These are phyloP conservation scores for Numenius arquata DNA, from an alignment of 2,113 vertebrate species.

Conservation along the genomic window DNA sequence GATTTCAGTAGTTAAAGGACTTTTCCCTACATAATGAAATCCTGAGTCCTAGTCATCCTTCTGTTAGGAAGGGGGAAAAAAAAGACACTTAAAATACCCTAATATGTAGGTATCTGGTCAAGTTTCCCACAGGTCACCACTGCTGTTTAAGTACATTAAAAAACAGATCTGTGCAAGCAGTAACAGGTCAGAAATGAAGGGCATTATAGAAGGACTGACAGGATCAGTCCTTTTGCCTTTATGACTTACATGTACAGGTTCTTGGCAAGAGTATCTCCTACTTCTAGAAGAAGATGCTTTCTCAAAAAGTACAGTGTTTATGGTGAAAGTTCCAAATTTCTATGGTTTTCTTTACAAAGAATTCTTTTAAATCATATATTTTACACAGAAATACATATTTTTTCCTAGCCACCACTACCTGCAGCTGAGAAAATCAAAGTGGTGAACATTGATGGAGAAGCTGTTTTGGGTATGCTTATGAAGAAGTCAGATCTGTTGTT, in stretches of 20 bases:
- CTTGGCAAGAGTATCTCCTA: background rate
- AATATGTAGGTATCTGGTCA: background rate
- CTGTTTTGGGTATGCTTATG: background rate
- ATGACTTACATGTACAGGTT: background rate
- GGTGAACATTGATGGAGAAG: background rate
- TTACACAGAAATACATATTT: accelerated
- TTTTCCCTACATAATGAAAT: background rate
- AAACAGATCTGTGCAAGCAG: background rate
- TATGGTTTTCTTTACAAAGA: background rate
- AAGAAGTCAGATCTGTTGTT: background rate
- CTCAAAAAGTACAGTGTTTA: background rate
- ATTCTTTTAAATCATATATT: background rate
- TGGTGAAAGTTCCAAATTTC: background rate
- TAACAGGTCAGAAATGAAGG: background rate
- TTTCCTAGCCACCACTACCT: background rate
- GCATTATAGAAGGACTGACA: background rate
- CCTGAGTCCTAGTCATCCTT: background rate
- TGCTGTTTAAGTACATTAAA: background rate
- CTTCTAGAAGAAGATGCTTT: background rate
- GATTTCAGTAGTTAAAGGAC: background rate
- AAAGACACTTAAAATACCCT: background rate
- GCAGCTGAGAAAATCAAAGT: background rate
- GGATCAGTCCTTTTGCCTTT: background rate
- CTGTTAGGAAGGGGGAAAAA: background rate
- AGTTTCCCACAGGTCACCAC: background rate